phyloP scores from a whole-genome alignment of 2,888 invertebrate genomes.

The Drosophila barbarae region DNA sequence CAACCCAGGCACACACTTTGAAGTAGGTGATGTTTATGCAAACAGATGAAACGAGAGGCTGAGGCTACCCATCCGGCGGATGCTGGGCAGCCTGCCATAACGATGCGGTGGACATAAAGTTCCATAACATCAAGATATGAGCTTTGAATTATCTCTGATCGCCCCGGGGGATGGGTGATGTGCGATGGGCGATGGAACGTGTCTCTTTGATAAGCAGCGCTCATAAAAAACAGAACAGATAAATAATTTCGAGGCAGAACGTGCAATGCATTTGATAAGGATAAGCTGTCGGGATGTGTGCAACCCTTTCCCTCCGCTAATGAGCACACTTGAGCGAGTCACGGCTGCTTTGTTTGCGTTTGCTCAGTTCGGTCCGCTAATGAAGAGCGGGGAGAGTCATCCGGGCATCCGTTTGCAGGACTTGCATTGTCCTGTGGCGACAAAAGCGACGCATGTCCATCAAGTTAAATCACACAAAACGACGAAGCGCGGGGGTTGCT shows the following conservation, averaged over 20 bases:
- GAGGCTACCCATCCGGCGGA: constrained; percentile 36
- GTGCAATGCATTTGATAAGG: constrained; percentile 43
- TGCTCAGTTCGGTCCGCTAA: constrained; percentile 47
- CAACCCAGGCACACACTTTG: constrained; percentile 54
- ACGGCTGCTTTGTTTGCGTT: constrained; percentile 54
- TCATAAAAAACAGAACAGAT: constrained; percentile 13
- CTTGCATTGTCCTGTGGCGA: constrained; percentile 54
- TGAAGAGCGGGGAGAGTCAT: constrained; percentile 46
- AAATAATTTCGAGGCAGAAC: constrained; percentile 43
- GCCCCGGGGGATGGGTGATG: constrained; percentile 19
- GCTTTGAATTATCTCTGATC: constrained; percentile 64
- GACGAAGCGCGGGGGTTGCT: constrained; percentile 28
- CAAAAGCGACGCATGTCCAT: constrained; percentile 58
- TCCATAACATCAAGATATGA: constrained; percentile 71
- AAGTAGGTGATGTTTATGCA: constrained; percentile 70
- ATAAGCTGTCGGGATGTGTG: constrained; percentile 29
- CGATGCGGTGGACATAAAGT: constrained; percentile 44
- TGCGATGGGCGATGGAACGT: constrained; percentile 35
- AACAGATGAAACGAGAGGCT: constrained; percentile 48
- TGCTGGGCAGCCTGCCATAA: constrained; percentile 47
- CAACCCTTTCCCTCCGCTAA: constrained; percentile 49
- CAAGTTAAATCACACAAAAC: constrained; percentile 56
- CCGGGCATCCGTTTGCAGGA: constrained; percentile 58
- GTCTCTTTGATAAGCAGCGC: constrained; percentile 39
- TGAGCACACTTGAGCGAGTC: constrained; percentile 65